These are phyloP conservation scores for Drosophila baimaii DNA, from an alignment of 1,140 invertebrate genomes.

Conservation along the genomic window DNA sequence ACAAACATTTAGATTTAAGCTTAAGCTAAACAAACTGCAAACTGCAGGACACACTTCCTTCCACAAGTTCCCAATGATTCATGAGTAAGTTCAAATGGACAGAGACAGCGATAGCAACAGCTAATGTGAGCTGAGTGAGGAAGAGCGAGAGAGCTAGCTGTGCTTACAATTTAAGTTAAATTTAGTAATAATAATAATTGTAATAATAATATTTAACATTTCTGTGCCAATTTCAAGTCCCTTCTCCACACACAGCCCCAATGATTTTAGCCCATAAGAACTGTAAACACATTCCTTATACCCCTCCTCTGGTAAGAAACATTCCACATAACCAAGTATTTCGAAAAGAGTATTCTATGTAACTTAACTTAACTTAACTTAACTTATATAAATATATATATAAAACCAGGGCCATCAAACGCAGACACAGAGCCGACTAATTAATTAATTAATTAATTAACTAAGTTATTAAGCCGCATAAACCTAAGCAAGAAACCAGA, in stretches of 20 bases:
- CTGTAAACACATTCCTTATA: conserved; percentile 38
- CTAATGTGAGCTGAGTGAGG: not conserved
- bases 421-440: conserved; percentile 1
- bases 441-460: conserved; percentile 12
- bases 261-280: conserved; percentile 16
- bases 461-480: conserved; percentile 7
- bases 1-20: conserved; percentile 37
- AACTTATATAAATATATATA: no score
- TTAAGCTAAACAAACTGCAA: conserved; percentile 12
- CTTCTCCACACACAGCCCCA: conserved; percentile 1
- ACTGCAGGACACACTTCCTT: conserved; percentile 15
- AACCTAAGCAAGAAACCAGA: not conserved
- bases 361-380: conserved; percentile 19
- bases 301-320: not conserved
- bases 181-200: not conserved
- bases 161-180: not conserved
- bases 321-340: conserved; percentile 49
- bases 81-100: conserved; percentile 13
- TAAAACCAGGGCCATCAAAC: not conserved
- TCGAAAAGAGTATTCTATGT: conserved; percentile 35
- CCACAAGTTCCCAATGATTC: conserved; percentile 16
- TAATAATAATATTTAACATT: conserved; percentile 16
- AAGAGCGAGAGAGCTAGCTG: not conserved
- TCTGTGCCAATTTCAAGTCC: conserved; percentile 34
- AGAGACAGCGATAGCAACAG: not conserved